Percentiles rank a stretch among this genome's conserved stretches.
Conservation (phyloP, 1,140 invertebrate genomes). For the Macrocentrus cingulum region DNA sequence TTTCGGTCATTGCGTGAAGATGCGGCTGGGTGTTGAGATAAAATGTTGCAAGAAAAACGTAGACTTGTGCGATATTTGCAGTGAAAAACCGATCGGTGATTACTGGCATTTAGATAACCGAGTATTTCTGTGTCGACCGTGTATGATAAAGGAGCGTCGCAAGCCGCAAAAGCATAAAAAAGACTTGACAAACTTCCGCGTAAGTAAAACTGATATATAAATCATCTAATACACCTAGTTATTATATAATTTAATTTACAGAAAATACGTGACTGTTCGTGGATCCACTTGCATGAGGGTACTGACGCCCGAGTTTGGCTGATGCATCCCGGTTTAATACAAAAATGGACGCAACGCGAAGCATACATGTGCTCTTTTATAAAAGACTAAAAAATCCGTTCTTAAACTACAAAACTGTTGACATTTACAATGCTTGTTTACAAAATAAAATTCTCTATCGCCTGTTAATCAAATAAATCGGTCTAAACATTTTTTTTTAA, state of each 20-base stretch:
- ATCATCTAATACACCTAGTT: no score
- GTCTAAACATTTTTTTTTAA: not conserved
- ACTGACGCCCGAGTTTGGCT: constrained; percentile 49
- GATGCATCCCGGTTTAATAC: constrained; percentile 38
- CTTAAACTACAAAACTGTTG: constrained; percentile 15
- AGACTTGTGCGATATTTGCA: constrained; percentile 45
- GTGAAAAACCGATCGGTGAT: constrained; percentile 41
- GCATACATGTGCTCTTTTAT: constrained; percentile 46
- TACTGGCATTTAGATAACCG: constrained; percentile 50
- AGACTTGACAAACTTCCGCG: constrained; percentile 39
- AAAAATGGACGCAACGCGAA: constrained; percentile 43
- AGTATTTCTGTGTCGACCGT: constrained; percentile 44
- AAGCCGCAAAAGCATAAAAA: constrained; percentile 32
- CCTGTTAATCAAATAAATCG: constrained; percentile 14
- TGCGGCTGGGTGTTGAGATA: constrained; percentile 45
- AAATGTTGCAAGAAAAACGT: constrained; percentile 46
- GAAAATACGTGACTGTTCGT: constrained; percentile 50
- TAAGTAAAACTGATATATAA: constrained; percentile 30
- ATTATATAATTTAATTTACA: constrained; percentile 32
- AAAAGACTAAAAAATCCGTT: constrained; percentile 36
- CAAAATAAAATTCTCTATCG: constrained; percentile 3
- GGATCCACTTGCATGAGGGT: constrained; percentile 46
- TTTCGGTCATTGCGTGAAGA: constrained; percentile 46
- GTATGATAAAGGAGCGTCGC: constrained; percentile 39
- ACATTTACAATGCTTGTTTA: constrained; percentile 14